Evolutionary conservation across 2,797 vertebrate genomes (phyloP).

Genomic region (Myotis pilosus): DNA sequence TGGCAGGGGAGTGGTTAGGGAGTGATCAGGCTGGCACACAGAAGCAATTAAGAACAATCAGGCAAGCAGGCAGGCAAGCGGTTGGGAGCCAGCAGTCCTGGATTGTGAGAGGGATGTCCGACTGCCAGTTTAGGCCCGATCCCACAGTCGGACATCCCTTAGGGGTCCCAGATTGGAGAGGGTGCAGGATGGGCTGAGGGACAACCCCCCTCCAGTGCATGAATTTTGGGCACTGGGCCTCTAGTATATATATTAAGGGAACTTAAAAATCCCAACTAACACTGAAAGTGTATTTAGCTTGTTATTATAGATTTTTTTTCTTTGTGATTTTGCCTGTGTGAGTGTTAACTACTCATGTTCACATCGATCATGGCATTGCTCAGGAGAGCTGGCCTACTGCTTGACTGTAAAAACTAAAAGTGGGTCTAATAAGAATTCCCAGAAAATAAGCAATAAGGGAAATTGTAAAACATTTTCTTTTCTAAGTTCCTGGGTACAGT

Average conservation of each 20-base stretch:
- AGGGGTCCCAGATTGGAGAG: too few relatives aligned
- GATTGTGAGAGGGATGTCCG: too few relatives aligned
- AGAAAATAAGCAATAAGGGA: neutral
- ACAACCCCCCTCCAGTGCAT: too few relatives aligned
- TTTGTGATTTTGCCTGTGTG: constrained; percentile 34
- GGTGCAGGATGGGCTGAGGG: too few relatives aligned
- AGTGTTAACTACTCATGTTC: constrained; percentile 58
- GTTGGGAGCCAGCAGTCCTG: too few relatives aligned
- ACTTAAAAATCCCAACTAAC: constrained; percentile 39
- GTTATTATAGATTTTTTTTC: constrained; percentile 37
- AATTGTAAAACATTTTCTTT: neutral
- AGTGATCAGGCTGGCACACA: too few relatives aligned
- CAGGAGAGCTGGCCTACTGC: constrained; percentile 43
- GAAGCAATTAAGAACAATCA: too few relatives aligned
- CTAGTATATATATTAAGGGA: neutral
- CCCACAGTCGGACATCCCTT: too few relatives aligned
- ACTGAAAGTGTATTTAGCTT: neutral
- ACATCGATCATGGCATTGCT: constrained; percentile 14
- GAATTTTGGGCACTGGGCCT: too few relatives aligned
- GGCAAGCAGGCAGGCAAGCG: too few relatives aligned
- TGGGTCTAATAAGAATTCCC: neutral
- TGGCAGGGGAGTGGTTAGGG: too few relatives aligned
- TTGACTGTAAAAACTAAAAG: constrained; percentile 43
- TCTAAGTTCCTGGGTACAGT: neutral
- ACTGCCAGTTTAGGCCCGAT: too few relatives aligned